Conservation (phyloP, 2,797 vertebrate species). For the Pantherophis alleghaniensis region DNA sequence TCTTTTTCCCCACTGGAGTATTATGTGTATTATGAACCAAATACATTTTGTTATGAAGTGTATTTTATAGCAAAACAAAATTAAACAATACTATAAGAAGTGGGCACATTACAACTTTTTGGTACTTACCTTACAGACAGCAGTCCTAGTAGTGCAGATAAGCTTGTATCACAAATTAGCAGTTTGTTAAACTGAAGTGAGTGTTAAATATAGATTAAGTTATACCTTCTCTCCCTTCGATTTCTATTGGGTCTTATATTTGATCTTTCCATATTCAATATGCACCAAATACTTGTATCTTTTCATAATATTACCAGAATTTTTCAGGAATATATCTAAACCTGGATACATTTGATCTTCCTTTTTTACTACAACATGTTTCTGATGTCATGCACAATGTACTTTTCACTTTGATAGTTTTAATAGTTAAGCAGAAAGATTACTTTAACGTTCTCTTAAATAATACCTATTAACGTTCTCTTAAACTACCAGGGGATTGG, state of each 20-base stretch:
- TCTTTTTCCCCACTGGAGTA: background rate
- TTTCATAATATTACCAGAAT: constrained; percentile 26
- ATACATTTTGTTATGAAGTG: background rate
- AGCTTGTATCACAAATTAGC: constrained; percentile 61
- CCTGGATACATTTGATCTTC: background rate
- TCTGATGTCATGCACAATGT: constrained; percentile 15
- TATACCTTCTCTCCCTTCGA: constrained; percentile 56
- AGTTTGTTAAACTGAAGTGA: constrained; percentile 65
- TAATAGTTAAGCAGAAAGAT: constrained; percentile 31
- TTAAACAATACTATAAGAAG: background rate
- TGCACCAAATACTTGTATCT: constrained; percentile 25
- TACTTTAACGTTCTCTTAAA: constrained; percentile 44
- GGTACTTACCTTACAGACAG: constrained; percentile 52
- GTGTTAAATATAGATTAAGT: constrained; percentile 56
- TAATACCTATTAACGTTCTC: too few species aligned
- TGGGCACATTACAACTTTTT: constrained; percentile 37
- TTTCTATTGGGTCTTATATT: constrained; percentile 51
- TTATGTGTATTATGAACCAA: background rate
- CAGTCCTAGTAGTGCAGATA: constrained; percentile 45
- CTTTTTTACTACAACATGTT: constrained; percentile 30
- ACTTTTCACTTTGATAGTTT: constrained; percentile 26
- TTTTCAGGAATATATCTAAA: constrained; percentile 2
- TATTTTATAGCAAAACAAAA: background rate
- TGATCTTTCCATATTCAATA: constrained; percentile 43
- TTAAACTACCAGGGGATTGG: too few species aligned